Evolutionary conservation across 2,888 invertebrate species (phyloP).

Genomic region (Lepidocyrtoides sp.): DNA sequence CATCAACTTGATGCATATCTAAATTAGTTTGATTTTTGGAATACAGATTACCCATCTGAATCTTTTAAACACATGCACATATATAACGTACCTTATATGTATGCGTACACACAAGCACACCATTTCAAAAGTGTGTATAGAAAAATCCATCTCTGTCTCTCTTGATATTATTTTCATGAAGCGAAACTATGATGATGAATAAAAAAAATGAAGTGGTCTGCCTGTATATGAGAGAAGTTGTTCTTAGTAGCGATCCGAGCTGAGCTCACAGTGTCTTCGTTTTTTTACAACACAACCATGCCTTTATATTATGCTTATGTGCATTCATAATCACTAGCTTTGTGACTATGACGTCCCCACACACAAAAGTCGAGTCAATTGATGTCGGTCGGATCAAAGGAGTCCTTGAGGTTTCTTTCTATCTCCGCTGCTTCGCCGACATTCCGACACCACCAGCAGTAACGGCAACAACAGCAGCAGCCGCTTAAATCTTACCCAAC

Average conservation of each 20-base stretch:
- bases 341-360: constrained; percentile 81
- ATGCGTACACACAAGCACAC: neutral
- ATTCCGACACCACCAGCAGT: constrained; percentile 74
- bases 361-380: constrained; percentile 82
- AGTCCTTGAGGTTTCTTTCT: constrained; percentile 85
- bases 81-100: neutral
- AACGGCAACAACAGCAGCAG: constrained; percentile 16
- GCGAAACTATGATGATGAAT: constrained; percentile 17
- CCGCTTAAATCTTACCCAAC: constrained; percentile 62
- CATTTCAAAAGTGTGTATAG: neutral
- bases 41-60: neutral
- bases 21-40: too few species aligned
- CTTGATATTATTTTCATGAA: neutral
- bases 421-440: constrained; percentile 75
- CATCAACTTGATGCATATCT: too few species aligned
- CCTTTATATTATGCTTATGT: neutral
- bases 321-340: constrained; percentile 54
- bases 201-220: constrained; percentile 73
- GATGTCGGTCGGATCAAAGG: constrained; percentile 85
- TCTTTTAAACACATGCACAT: neutral
- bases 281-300: neutral
- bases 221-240: constrained; percentile 64
- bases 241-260: too few species aligned
- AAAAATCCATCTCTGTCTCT: neutral
- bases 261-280: constrained; percentile 47